Percentiles rank a stretch among this genome's conserved stretches.
Evolutionary conservation across 2,888 invertebrate species (phyloP).

Genomic region (Orthosia incerta): DNA sequence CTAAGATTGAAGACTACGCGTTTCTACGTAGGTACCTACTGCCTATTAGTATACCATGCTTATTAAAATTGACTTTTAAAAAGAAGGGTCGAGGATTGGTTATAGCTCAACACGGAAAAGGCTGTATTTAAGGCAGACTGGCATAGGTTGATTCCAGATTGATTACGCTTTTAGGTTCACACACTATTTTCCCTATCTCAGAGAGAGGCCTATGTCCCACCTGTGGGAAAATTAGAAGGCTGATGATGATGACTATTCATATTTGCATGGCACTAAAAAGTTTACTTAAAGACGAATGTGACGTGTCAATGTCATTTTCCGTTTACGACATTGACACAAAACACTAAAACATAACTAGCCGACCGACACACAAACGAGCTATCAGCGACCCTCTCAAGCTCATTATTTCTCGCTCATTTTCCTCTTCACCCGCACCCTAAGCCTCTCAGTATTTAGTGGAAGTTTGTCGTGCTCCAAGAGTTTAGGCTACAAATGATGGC

Average conservation of each 20-base stretch:
- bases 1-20: background rate
- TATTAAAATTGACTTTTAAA: background rate
- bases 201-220: no score
- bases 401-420: constrained; percentile 56
- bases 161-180: background rate
- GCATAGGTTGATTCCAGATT: background rate
- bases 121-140: background rate
- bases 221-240: no score
- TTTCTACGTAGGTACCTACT: background rate
- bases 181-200: background rate
- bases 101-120: background rate
- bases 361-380: constrained; percentile 18
- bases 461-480: constrained; percentile 70
- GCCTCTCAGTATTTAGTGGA: constrained; percentile 68
- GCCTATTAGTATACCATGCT: background rate
- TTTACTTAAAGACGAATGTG: background rate
- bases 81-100: background rate
- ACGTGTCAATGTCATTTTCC: background rate
- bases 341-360: constrained; percentile 15
- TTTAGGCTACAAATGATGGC: constrained; percentile 73
- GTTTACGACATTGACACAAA: background rate
- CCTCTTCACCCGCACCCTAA: constrained; percentile 22
- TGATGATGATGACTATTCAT: no score
- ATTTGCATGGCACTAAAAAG: background rate
- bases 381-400: constrained; percentile 20